Percentiles rank a stretch among this genome's conserved stretches.
Conservation (phyloP, 1,140 invertebrate genomes). For the Protaetia brevitarsis region DNA sequence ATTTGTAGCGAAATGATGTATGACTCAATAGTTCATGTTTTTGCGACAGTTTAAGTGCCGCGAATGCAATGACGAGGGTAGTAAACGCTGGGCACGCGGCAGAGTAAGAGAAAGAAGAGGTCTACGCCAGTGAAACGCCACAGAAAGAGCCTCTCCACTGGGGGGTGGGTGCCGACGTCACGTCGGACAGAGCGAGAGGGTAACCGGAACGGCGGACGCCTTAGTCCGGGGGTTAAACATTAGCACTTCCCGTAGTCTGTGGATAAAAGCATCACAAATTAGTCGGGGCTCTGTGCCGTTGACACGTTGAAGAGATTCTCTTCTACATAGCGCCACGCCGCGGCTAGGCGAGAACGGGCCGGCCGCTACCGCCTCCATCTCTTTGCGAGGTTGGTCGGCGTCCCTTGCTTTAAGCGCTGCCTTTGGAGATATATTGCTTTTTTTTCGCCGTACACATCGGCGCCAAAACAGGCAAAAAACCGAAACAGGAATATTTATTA, state of each 20-base stretch:
- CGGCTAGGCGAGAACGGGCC: background rate
- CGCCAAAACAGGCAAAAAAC: conserved; percentile 8
- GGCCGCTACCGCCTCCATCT: background rate
- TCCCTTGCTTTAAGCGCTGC: background rate
- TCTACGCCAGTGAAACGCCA: background rate
- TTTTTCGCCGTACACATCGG: conserved; percentile 1
- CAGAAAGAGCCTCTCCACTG: background rate
- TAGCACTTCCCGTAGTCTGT: conserved; percentile 41
- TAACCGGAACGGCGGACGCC: conserved; percentile 31
- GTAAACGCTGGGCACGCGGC: conserved; percentile 2
- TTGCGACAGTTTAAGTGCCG: conserved; percentile 32
- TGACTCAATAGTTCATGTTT: conserved; percentile 36
- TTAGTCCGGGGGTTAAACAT: conserved; percentile 39
- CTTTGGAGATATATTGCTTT: conserved; percentile 5
- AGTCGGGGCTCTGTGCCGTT: conserved; percentile 28
- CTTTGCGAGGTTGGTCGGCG: background rate
- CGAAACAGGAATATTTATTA: conserved; percentile 6
- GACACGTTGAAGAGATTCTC: conserved; percentile 22
- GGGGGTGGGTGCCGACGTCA: background rate
- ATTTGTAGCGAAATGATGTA: conserved; percentile 24
- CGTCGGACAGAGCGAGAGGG: background rate
- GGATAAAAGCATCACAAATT: conserved; percentile 46
- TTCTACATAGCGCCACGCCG: background rate
- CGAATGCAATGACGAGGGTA: conserved; percentile 38
- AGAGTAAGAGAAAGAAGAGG: background rate